Conservation (phyloP, 2,113 vertebrate genomes). For the Paramormyrops kingsleyae region DNA sequence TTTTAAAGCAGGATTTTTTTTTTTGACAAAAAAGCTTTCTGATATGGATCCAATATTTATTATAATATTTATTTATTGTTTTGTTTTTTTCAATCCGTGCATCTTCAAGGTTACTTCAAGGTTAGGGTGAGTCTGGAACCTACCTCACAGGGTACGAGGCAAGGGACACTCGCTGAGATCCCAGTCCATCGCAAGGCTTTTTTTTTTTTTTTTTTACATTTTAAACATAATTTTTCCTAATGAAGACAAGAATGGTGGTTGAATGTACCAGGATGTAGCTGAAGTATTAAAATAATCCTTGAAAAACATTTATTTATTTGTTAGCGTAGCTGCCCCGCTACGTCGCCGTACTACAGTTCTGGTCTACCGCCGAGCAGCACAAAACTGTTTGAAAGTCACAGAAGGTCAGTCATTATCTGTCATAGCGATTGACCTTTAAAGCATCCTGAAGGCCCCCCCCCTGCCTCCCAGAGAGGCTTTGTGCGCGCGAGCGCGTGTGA, state of each 20-base stretch:
- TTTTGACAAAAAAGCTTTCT: background rate
- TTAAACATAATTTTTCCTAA: background rate
- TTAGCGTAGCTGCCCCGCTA: background rate
- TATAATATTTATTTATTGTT: background rate
- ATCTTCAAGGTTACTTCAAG: background rate
- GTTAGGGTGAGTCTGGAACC: background rate
- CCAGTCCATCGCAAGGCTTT: background rate
- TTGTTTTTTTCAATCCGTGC: background rate
- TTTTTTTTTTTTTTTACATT: background rate
- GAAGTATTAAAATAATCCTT: background rate
- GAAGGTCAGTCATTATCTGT: background rate
- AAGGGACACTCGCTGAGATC: background rate
- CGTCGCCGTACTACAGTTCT: background rate
- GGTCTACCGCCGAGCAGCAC: background rate
- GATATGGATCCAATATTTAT: background rate
- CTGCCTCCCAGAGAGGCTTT: background rate
- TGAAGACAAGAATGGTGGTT: background rate
- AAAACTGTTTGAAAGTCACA: background rate
- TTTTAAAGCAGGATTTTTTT: background rate
- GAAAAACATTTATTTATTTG: background rate
- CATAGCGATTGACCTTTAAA: background rate
- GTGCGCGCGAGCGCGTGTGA: background rate
- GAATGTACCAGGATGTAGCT: background rate
- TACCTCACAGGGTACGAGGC: background rate
- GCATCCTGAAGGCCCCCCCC: background rate